Percentiles rank a stretch among this genome's conserved stretches.
phyloP scores from a whole-genome alignment of 2,888 invertebrate genomes.

The Hypomecis atomaria region DNA sequence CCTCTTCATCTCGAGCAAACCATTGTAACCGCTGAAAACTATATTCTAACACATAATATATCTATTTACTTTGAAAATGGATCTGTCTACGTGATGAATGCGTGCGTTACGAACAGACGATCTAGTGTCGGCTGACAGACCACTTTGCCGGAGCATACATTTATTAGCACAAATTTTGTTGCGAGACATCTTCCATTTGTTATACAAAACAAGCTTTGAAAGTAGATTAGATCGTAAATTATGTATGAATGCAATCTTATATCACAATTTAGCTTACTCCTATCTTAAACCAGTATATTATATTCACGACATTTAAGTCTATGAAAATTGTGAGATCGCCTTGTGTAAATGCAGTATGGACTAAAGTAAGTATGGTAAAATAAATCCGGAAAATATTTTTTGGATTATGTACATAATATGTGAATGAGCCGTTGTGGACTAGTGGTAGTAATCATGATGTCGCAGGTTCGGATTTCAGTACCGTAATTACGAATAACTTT shows the following conservation, averaged over 20 bases:
- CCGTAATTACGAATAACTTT: no score
- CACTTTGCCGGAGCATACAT: conserved; percentile 11
- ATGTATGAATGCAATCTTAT: neutral
- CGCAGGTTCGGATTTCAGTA: no score
- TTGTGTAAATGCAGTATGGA: no score
- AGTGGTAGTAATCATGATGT: no score
- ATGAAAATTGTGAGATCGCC: no score
- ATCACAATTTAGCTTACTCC: neutral
- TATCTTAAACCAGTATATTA: no score
- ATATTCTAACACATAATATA: neutral
- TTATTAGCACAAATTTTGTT: conserved; percentile 7
- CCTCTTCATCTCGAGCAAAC: neutral
- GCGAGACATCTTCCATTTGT: conserved; percentile 4
- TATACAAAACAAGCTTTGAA: conserved; percentile 3
- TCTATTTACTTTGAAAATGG: conserved; percentile 10
- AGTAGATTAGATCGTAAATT: neutral
- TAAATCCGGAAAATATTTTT: no score
- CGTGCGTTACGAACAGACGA: neutral
- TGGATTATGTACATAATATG: no score
- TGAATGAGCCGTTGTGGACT: no score
- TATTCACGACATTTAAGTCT: no score
- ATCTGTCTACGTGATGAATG: conserved; percentile 12
- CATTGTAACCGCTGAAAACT: conserved; percentile 7
- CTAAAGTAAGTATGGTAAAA: no score
- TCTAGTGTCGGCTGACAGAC: conserved; percentile 13